phyloP scores from a whole-genome alignment of 30 jellyfish, hydroid and myxozoan genomes.

The Phacellophora camtschatica region DNA sequence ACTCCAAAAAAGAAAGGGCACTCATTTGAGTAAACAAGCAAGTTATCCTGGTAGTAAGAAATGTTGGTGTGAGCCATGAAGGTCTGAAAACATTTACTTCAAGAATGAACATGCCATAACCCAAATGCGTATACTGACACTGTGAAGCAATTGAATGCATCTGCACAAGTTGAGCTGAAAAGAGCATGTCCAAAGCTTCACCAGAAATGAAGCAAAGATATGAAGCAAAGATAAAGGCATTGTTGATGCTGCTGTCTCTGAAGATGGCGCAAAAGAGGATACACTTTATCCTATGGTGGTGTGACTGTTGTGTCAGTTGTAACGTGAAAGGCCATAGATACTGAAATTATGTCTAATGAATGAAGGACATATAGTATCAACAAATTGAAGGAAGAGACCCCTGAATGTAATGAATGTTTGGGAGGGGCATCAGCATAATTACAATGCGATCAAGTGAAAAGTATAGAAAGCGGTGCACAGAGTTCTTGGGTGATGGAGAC shows the following conservation, averaged over 20 bases:
- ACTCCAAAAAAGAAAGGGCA: neutral
- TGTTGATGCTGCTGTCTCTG: neutral
- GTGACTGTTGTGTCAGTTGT: neutral
- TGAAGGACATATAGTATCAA: neutral
- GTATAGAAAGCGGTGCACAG: neutral
- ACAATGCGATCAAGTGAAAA: neutral
- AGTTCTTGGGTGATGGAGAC: neutral
- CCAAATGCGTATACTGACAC: neutral
- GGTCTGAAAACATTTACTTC: neutral
- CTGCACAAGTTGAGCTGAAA: neutral
- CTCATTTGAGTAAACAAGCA: neutral
- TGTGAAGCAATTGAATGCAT: neutral
- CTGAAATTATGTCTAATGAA: neutral
- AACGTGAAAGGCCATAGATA: neutral
- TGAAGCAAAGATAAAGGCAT: neutral
- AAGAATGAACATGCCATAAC: neutral
- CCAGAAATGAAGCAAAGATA: neutral
- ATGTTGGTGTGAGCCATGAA: no score
- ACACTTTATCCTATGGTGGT: neutral
- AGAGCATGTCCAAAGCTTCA: neutral
- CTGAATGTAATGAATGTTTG: neutral
- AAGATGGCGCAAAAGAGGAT: neutral
- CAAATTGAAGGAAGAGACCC: neutral
- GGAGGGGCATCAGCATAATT: no score
- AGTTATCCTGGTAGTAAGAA: neutral